Evolutionary conservation across 2,888 invertebrate genomes (phyloP), one percentile per base, ranked within the genome.

Genomic region (Drosophila yooni): DNA sequence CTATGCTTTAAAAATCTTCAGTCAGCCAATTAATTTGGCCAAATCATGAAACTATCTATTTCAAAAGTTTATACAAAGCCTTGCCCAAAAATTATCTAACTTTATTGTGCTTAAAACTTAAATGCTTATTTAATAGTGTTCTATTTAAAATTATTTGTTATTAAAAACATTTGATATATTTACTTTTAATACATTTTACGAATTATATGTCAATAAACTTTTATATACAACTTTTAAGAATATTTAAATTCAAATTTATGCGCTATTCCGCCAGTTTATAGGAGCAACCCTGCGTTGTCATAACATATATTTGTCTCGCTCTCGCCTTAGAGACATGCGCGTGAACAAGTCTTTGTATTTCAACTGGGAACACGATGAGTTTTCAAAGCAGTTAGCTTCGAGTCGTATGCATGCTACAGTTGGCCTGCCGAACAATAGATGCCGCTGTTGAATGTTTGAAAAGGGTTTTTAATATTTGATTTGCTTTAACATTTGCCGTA

Each of bases 51-150:
- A 25, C 10, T 54, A 15, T 15, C 0, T 10, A 13, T 18, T 52
- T 43, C 25, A 34, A 25, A 53, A 46, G 29, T 25, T 33, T 5
- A 13, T 29, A 21, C 25, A 34, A 43, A 62, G 25, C 27, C 38
- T 62, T 62, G 59, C 48, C 73, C 25, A 40, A 51, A 58, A 59
- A 77, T 61, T 68, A 77, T 67, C 59, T n/a, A 25, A n/a, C 21
- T 11, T 6, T 25, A 46, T 15, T 46, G 21, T 15, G 8, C 8
- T 46, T 27, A 15, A 25, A 15, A 25, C 25, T 15, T 13, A 50
- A 40, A 13, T 29, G 33, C 13, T 11, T 33, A 27, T 54, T 34
- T 11, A 4, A 52, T 6, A 21, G 33, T 29, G 0, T 15, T 25
- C 1, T 15, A 11, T 15, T 25, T 48, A 34, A 10, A 36, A 40